Base-by-base conservation (phyloP, 2,113 vertebrate species). In the Quiscalus mexicanus region DNA sequence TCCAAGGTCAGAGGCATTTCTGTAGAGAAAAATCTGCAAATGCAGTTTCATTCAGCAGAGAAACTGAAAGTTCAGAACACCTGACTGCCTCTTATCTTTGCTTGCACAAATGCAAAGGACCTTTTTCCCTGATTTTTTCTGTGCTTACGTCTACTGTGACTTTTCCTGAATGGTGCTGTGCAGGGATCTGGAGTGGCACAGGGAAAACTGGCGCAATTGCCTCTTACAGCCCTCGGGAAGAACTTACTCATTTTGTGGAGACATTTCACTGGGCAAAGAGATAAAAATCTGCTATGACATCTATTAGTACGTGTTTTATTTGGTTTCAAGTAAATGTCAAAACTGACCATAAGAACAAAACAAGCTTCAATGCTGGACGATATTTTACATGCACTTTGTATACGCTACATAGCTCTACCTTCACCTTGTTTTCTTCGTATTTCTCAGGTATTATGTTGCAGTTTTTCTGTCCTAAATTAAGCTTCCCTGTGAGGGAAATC, bases 1-100 rank as follows among this genome's bases (percentile, higher is more conserved):
- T 88, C 71, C 63, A 89, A 81, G 47, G 76, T 97, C 94, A 93
- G 93, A 94, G 65, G 21, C 33, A 18, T 71, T 95, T 97, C 95
- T 91, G 44, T 90, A 89, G 17, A 13, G 82, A 62, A 82, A 84
- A 49, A 81, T 84, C 88, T 93, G 64, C 44, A 79, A 94, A 87
- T 75, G 58, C 70, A 59, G 53, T 90, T 95, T 94, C 37, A 91
- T 88, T 89, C 71, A 73, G 69, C 13, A 17, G 31, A 92, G 45
- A 88, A 94, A 71, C 28, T 27, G 35, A 52, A 50, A 89, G 52
- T 92, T 91, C 8, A 73, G 63, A 70, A 63, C 58, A 53, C 12
- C 73, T 73, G 47, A 9, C 37, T 47, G 63, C 28, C 41, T 84
- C 39, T 47, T 65, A 33, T 69, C 44, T 89, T 90, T 83, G 42